Evolutionary conservation across 2,113 vertebrate genomes (phyloP).

Genomic region (Nothoprocta pentlandii): DNA sequence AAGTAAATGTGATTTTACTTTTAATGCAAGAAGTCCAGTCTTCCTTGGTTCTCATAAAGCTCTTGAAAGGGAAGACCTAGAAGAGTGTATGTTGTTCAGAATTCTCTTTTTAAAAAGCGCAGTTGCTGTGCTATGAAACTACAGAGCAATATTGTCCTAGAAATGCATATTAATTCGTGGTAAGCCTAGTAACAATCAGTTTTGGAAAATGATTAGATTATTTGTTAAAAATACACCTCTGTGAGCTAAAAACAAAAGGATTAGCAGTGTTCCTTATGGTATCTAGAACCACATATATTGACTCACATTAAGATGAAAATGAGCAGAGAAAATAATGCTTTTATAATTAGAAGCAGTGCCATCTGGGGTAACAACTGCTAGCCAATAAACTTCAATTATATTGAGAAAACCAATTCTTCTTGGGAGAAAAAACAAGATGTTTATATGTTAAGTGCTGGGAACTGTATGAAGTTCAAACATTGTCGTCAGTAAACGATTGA

Average conservation of each 20-base stretch:
- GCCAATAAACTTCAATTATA: neutral
- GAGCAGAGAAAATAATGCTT: neutral
- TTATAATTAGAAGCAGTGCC: neutral
- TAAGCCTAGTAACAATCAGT: neutral
- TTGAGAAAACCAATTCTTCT: neutral
- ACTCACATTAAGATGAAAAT: constrained; percentile 33
- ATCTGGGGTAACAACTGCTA: neutral
- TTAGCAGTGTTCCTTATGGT: neutral
- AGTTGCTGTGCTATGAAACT: neutral
- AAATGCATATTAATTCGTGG: neutral
- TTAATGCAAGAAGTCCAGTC: constrained; percentile 21
- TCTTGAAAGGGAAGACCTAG: neutral
- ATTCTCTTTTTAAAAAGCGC: neutral
- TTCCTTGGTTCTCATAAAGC: neutral
- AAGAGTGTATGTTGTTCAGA: neutral
- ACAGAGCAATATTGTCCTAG: neutral
- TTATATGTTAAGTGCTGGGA: neutral
- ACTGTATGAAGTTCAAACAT: neutral
- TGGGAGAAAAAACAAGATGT: neutral
- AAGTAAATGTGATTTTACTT: constrained; percentile 44
- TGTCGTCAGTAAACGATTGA: neutral
- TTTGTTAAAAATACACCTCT: constrained; percentile 16
- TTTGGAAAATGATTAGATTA: neutral
- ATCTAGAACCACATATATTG: neutral
- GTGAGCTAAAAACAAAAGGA: constrained; percentile 26